phyloP scores from a whole-genome alignment of 2,797 vertebrate genomes.

The Enteromius afrohamiltoni region DNA sequence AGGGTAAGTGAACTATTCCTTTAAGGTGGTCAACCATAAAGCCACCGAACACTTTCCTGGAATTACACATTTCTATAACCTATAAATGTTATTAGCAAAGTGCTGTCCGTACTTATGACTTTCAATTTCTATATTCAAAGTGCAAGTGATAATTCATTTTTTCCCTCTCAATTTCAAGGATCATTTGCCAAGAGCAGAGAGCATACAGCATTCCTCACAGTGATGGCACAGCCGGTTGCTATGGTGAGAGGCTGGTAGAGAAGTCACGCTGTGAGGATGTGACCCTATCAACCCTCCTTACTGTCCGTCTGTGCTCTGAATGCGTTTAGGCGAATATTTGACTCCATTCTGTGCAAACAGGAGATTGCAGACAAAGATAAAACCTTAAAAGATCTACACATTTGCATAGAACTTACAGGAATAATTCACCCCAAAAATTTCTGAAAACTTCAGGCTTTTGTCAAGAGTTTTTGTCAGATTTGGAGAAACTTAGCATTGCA shows the following conservation, averaged over 20 bases:
- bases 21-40: slow-evolving; percentile 37
- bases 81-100: slow-evolving; percentile 50
- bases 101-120: slow-evolving; percentile 62
- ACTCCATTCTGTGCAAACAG: not conserved
- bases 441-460: not conserved
- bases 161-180: slow-evolving; percentile 82
- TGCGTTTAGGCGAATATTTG: slow-evolving; percentile 13
- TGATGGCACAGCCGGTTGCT: slow-evolving; percentile 53
- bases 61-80: slow-evolving; percentile 51
- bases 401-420: not conserved
- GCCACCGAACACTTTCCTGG: slow-evolving; percentile 34
- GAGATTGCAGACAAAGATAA: not conserved
- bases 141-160: slow-evolving; percentile 68
- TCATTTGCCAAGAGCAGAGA: slow-evolving; percentile 76
- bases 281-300: slow-evolving; percentile 40
- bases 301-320: slow-evolving; percentile 33
- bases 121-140: slow-evolving; percentile 73
- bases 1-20: not conserved
- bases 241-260: slow-evolving; percentile 48
- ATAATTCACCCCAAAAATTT: not conserved
- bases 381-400: not conserved
- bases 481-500: not conserved
- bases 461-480: not conserved
- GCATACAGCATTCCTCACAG: slow-evolving; percentile 65
- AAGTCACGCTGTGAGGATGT: slow-evolving; percentile 9